Evolutionary conservation across 2,888 invertebrate genomes (phyloP).

Genomic region (Himalopsyche kuldschensis): DNA sequence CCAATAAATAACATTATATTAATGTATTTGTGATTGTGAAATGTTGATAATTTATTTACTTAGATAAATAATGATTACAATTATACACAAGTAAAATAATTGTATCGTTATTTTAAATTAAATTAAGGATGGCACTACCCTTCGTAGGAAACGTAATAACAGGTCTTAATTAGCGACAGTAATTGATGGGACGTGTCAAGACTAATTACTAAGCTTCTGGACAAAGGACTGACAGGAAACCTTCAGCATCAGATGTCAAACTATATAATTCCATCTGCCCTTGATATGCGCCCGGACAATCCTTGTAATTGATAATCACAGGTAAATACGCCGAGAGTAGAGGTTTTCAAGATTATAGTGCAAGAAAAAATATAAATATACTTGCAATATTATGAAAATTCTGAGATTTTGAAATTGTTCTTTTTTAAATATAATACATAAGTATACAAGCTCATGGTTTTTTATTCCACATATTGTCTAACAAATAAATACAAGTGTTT

Average conservation of each 20-base stretch:
- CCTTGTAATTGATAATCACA: not conserved
- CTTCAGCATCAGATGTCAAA: not conserved
- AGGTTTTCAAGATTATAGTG: no score
- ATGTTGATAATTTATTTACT: no score
- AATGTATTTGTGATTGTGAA: no score
- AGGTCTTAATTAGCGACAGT: conserved; percentile 14
- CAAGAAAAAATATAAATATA: no score
- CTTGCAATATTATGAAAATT: no score
- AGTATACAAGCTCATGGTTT: no score
- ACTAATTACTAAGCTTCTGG: conserved; percentile 7
- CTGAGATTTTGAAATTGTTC: no score
- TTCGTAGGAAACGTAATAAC: not conserved
- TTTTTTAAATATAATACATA: no score
- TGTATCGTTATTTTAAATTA: not conserved
- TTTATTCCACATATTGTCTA: no score
- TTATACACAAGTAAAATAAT: not conserved
- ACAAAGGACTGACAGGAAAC: not conserved
- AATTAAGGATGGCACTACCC: not conserved
- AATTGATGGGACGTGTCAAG: conserved; percentile 15
- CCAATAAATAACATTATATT: no score
- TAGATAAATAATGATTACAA: no score
- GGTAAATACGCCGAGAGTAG: not conserved
- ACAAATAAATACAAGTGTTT: no score
- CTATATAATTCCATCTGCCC: not conserved
- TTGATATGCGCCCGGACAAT: not conserved